Evolutionary conservation across 2,888 invertebrate species (phyloP).

Genomic region (Apodemia duryi): DNA sequence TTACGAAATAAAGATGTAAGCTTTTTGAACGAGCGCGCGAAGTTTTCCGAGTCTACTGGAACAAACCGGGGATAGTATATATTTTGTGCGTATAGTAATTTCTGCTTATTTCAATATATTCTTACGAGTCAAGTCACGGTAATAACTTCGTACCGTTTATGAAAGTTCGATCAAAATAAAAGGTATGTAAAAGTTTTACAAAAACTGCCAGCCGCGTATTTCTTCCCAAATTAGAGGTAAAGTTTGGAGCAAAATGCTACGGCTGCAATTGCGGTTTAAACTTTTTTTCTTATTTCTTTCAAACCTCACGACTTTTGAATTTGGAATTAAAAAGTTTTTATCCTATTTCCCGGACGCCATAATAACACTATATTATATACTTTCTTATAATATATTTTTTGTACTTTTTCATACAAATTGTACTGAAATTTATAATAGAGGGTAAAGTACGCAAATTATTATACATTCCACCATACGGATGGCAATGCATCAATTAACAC

Average conservation of each 20-base stretch:
- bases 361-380: background rate
- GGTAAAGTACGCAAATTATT: no score
- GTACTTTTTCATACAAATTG: no score
- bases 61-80: no score
- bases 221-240: constrained; percentile 12
- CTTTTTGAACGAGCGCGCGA: no score
- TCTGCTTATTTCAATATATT: no score
- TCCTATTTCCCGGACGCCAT: background rate
- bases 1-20: no score
- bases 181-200: background rate
- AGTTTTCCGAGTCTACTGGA: no score
- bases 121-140: background rate
- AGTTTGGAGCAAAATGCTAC: background rate
- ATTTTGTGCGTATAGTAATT: no score
- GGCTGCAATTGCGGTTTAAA: background rate
- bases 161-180: background rate
- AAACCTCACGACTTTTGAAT: constrained; percentile 3
- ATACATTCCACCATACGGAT: no score
- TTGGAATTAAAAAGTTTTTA: background rate
- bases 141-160: background rate
- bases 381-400: no score
- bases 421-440: no score
- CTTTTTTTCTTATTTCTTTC: constrained; percentile 3
- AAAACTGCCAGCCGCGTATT: constrained; percentile 6
- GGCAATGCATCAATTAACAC: no score